Conservation (phyloP, 2,797 vertebrate genomes). For the Paratrypauchen microcephalus region DNA sequence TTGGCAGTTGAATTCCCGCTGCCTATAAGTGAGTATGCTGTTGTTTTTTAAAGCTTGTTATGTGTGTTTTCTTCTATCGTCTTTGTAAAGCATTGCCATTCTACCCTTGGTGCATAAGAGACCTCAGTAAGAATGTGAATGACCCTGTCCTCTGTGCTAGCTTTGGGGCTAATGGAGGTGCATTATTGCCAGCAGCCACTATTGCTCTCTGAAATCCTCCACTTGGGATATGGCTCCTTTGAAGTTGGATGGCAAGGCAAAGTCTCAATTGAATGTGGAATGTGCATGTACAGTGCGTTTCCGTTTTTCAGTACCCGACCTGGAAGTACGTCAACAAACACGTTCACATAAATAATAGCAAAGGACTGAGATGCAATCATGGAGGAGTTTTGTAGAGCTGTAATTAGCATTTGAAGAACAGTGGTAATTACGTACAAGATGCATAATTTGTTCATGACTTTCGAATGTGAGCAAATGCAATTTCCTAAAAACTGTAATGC, state of each 20-base stretch:
- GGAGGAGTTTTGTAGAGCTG: background rate
- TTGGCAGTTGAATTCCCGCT: background rate
- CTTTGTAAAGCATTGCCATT: background rate
- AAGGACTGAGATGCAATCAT: background rate
- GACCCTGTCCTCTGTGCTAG: slow-evolving; percentile 5
- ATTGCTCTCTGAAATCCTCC: slow-evolving; percentile 8
- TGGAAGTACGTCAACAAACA: background rate
- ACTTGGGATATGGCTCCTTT: slow-evolving; percentile 7
- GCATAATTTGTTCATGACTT: too few species aligned
- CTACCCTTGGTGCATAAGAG: background rate
- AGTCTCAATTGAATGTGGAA: slow-evolving; percentile 8
- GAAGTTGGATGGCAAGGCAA: slow-evolving; percentile 4
- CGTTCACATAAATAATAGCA: background rate
- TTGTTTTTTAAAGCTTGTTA: slow-evolving; percentile 5
- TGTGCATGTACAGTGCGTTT: slow-evolving; percentile 1
- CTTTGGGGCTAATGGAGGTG: slow-evolving; percentile 9
- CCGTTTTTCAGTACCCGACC: background rate
- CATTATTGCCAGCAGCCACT: slow-evolving; percentile 2
- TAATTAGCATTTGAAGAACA: background rate
- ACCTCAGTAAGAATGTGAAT: slow-evolving; percentile 2
- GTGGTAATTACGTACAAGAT: too few species aligned
- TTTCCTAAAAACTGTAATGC: too few species aligned
- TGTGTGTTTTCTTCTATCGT: background rate
- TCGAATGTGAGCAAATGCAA: too few species aligned
- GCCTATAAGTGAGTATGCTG: background rate